These are phyloP conservation scores for Orycteropus afer DNA, from an alignment of 2,113 vertebrate genomes.

Conservation along the genomic window DNA sequence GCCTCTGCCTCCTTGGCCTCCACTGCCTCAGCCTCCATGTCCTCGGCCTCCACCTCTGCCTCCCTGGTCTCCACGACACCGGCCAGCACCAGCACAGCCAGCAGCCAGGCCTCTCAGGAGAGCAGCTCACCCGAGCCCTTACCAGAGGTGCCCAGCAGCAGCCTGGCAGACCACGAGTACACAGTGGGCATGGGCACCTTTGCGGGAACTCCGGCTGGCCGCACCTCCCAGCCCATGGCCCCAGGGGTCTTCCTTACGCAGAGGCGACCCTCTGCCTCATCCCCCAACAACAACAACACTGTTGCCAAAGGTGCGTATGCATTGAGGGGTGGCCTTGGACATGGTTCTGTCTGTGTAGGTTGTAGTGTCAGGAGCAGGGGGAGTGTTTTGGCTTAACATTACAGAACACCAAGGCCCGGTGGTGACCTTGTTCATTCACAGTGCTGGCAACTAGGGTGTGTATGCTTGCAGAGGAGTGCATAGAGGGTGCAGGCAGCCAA, in stretches of 20 bases:
- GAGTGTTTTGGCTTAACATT: background rate
- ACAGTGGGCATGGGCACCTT: conserved; percentile 89
- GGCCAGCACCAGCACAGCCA: conserved; percentile 74
- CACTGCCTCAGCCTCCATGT: conserved; percentile 26
- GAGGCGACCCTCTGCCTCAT: conserved; percentile 93
- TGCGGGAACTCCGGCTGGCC: conserved; percentile 87
- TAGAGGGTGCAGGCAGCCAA: no score
- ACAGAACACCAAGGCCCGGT: background rate
- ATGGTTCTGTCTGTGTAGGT: background rate
- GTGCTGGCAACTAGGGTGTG: background rate
- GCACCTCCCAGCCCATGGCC: conserved; percentile 94
- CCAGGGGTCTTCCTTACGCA: conserved; percentile 97
- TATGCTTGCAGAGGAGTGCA: no score
- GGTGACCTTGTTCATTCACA: background rate
- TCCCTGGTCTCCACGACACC: conserved; percentile 65
- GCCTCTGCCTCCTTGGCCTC: conserved; percentile 15
- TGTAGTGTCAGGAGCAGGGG: background rate
- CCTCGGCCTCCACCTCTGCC: conserved; percentile 47
- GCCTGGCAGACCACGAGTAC: conserved; percentile 95
- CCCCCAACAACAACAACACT: conserved; percentile 92
- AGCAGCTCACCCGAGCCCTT: conserved; percentile 94
- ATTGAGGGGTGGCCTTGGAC: background rate
- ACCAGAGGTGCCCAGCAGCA: conserved; percentile 92
- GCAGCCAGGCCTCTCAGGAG: conserved; percentile 90
- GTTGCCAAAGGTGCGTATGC: conserved; percentile 88